Conservation (phyloP, 1,140 invertebrate genomes). For the Pinna nobilis region DNA sequence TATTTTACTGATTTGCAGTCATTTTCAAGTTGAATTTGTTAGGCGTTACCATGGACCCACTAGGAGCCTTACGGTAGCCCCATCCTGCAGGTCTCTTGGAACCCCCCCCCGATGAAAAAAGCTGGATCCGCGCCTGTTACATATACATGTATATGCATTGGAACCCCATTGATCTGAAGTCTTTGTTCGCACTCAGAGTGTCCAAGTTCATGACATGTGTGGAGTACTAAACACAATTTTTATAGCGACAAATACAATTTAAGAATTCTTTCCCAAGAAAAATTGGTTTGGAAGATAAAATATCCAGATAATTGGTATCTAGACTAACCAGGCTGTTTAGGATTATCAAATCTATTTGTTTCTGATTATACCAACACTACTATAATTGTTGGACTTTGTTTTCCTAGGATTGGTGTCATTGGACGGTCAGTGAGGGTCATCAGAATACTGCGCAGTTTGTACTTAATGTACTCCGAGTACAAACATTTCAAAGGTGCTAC, state of each 20-base stretch:
- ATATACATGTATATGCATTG: too few relatives aligned
- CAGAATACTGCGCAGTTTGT: slow-evolving; percentile 73
- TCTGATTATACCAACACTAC: background rate
- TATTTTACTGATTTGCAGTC: too few relatives aligned
- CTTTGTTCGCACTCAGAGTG: background rate
- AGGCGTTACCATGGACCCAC: too few relatives aligned
- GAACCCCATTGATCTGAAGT: background rate
- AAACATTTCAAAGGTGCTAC: slow-evolving; percentile 75
- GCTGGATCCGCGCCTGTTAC: too few relatives aligned
- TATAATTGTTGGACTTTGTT: background rate
- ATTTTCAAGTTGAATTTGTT: background rate
- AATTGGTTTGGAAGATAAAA: background rate
- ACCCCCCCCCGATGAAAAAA: too few relatives aligned
- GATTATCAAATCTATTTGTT: background rate
- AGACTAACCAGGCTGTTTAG: background rate
- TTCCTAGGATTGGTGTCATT: slow-evolving; percentile 72
- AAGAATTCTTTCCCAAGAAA: background rate
- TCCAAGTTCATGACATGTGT: background rate
- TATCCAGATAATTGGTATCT: too few relatives aligned
- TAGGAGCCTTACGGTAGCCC: too few relatives aligned
- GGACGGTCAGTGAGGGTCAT: slow-evolving; percentile 76
- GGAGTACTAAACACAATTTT: background rate
- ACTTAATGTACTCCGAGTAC: slow-evolving; percentile 73
- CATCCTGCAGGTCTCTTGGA: too few relatives aligned
- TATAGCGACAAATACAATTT: background rate